These are phyloP conservation scores for Halcyon smyrnensis DNA, from an alignment of 2,797 vertebrate genomes.

Conservation along the genomic window DNA sequence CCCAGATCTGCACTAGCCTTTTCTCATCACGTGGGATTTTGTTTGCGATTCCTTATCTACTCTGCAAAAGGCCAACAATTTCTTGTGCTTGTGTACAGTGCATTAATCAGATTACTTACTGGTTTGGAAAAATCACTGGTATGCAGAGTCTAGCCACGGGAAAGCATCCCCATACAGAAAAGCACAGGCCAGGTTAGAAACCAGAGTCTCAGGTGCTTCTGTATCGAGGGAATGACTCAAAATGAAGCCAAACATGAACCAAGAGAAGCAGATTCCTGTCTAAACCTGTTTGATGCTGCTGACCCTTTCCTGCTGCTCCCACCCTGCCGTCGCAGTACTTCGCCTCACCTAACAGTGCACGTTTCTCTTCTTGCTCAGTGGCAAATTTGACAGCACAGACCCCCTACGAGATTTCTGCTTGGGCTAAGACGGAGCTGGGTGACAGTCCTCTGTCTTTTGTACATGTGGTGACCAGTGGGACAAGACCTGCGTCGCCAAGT, in stretches of 20 bases:
- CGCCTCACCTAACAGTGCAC: not conserved
- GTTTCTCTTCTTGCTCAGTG: slow-evolving; percentile 76
- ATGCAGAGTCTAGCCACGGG: not conserved
- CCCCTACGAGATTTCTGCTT: slow-evolving; percentile 91
- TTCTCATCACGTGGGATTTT: not conserved
- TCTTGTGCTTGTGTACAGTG: not conserved
- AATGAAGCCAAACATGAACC: not conserved
- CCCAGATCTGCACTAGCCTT: not conserved
- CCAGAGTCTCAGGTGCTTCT: not conserved
- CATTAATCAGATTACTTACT: not conserved
- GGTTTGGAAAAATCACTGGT: not conserved
- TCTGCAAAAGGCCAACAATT: not conserved
- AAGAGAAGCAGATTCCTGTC: not conserved
- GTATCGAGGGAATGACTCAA: not conserved
- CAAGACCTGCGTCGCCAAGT: slow-evolving; percentile 82
- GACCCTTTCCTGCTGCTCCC: not conserved
- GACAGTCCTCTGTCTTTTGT: slow-evolving; percentile 91
- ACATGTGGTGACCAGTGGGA: slow-evolving; percentile 84
- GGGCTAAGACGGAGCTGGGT: slow-evolving; percentile 90
- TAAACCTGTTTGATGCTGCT: not conserved
- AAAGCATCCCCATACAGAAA: not conserved
- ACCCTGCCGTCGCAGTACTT: not conserved
- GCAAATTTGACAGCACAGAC: slow-evolving; percentile 91
- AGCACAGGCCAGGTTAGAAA: not conserved
- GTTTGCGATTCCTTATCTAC: not conserved